phyloP scores from a whole-genome alignment of 1,140 invertebrate species.

The Aphis craccivora region DNA sequence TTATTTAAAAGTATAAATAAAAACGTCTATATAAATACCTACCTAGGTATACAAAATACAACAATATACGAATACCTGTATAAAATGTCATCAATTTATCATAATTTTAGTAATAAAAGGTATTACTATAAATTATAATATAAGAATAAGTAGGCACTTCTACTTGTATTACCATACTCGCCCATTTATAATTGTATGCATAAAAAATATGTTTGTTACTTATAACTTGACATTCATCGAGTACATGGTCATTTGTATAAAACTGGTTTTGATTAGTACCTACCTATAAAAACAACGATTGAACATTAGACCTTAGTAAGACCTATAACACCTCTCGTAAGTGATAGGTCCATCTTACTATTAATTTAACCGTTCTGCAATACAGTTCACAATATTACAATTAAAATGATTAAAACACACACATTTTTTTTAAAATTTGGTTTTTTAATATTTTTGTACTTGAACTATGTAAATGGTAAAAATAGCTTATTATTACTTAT shows the following conservation, averaged over 20 bases:
- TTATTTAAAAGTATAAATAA: neutral
- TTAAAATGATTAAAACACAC: slow-evolving; percentile 6
- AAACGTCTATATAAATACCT: neutral
- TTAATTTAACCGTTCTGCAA: neutral
- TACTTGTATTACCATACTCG: neutral
- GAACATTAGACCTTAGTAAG: neutral
- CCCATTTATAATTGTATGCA: neutral
- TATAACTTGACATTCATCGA: neutral
- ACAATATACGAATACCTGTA: neutral
- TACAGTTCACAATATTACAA: neutral
- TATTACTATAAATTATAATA: neutral
- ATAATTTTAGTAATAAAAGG: neutral
- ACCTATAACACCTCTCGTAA: neutral
- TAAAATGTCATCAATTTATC: neutral
- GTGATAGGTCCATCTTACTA: neutral
- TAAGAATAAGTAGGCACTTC: neutral
- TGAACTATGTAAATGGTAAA: neutral
- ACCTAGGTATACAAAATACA: neutral
- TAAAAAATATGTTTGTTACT: neutral
- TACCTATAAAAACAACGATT: neutral
- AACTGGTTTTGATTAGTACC: neutral
- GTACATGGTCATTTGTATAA: slow-evolving; percentile 11
- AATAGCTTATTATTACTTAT: neutral
- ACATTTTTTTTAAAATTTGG: neutral
- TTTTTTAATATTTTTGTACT: neutral